Evolutionary conservation across 1,140 invertebrate genomes (phyloP).

Genomic region (Drosophila guanche): DNA sequence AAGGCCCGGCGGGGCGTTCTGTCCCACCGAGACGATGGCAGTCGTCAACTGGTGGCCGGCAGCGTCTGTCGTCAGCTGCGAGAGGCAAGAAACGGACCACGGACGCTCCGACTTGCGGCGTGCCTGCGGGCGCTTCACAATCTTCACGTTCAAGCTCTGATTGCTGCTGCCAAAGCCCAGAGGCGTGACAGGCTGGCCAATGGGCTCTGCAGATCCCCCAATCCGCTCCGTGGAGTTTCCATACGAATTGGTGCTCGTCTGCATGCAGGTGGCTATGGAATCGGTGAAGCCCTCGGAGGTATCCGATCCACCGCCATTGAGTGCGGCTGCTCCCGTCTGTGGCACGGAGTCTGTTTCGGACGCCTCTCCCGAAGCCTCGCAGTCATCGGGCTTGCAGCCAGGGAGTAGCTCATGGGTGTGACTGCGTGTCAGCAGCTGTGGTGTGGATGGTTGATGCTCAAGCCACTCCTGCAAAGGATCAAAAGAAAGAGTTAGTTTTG

Average conservation of each 20-base stretch:
- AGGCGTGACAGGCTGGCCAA: slow-evolving; percentile 45
- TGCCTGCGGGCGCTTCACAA: slow-evolving; percentile 71
- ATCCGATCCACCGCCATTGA: slow-evolving; percentile 84
- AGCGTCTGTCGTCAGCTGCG: slow-evolving; percentile 86
- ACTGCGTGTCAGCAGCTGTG: slow-evolving; percentile 50
- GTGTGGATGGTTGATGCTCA: slow-evolving; percentile 74
- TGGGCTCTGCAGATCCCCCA: slow-evolving; percentile 82
- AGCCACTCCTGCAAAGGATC: slow-evolving; percentile 72
- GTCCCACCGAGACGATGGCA: slow-evolving; percentile 30
- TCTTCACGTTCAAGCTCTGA: slow-evolving; percentile 76
- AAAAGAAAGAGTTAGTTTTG: background rate
- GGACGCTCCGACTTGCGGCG: slow-evolving; percentile 85
- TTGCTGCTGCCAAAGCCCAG: slow-evolving; percentile 75
- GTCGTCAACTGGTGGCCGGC: slow-evolving; percentile 61
- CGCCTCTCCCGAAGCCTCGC: slow-evolving; percentile 95
- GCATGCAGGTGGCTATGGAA: slow-evolving; percentile 87
- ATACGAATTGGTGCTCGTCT: slow-evolving; percentile 84
- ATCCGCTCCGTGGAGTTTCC: slow-evolving; percentile 86
- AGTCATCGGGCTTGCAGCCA: slow-evolving; percentile 83
- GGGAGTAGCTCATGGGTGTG: slow-evolving; percentile 39
- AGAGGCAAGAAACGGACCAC: slow-evolving; percentile 93
- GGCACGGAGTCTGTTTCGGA: slow-evolving; percentile 89
- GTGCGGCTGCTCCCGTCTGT: slow-evolving; percentile 65
- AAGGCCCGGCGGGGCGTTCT: slow-evolving; percentile 78
- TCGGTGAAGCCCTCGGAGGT: slow-evolving; percentile 89